Percentiles rank a stretch among this genome's conserved stretches.
These are phyloP conservation scores for Patagioenas fasciata DNA, from an alignment of 2,113 vertebrate species.

Conservation along the genomic window DNA sequence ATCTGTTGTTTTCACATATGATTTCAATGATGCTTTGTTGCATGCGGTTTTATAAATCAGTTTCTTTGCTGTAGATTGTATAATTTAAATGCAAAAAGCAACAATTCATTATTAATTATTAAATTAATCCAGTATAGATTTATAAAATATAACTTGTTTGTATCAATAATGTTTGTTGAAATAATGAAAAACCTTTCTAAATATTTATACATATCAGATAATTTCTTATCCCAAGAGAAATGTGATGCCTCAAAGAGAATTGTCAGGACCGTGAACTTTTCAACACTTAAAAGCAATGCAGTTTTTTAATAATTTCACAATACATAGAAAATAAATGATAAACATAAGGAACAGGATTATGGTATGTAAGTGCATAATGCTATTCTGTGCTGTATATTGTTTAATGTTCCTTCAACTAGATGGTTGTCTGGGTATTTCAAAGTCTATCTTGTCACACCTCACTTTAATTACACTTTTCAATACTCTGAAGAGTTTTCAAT, in stretches of 20 bases:
- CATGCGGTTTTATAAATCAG: neutral
- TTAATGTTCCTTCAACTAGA: neutral
- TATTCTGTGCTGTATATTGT: neutral
- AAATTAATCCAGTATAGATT: neutral
- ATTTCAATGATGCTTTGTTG: neutral
- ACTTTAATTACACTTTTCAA: neutral
- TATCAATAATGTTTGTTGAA: slow-evolving; percentile 41
- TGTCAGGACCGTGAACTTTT: neutral
- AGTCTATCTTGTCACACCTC: neutral
- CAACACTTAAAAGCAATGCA: neutral
- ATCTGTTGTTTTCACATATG: neutral
- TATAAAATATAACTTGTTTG: neutral
- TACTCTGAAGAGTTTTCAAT: neutral
- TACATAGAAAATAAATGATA: neutral
- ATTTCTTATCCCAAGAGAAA: slow-evolving; percentile 7
- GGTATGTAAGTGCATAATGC: neutral
- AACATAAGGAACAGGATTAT: neutral
- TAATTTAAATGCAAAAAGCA: neutral
- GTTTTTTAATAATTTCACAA: neutral
- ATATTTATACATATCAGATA: neutral
- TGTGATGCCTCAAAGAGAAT: neutral
- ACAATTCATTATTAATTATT: slow-evolving; percentile 2
- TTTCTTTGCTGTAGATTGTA: neutral
- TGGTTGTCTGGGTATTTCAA: neutral
- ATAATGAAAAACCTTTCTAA: neutral